Evolutionary conservation across 2,113 vertebrate genomes (phyloP), one percentile per base, ranked within the genome.

Genomic region (Cyanoderma ruficeps): DNA sequence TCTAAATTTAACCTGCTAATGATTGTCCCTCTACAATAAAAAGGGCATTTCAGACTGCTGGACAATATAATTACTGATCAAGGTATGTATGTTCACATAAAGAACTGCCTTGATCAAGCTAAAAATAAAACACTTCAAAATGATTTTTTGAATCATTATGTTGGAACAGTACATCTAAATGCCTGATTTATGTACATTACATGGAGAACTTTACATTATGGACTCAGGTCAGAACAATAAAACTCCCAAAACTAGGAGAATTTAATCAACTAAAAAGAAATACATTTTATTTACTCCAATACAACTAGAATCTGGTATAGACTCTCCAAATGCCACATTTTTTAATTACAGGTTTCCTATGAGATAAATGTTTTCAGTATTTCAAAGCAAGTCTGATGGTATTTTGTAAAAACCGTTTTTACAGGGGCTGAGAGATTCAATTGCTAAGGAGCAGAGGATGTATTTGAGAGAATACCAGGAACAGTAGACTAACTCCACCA

Each of bases 1-100:
- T 97, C 89, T 90, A 93, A 90, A 90, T 95, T 93, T 91, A 94
- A 96, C 67, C 83, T 79, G 89, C 56, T 96, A 96, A 92, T 91
- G 78, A 95, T 67, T 63, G 84, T 64, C 60, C 42, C 21, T 77
- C 71, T 72, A 59, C 83, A 91, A 72, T 42, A 94, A 94, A 74
- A 46, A 96, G 78, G 83, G 35, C 78, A 94, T 82, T 90, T 95
- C 35, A 63, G 89, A 60, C 72, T 91, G 82, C 56, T 74, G 94
- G 92, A 89, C 84, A 97, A 88, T 61, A 41, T 87, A 94, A 94
- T 95, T 94, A 94, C 75, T 93, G 52, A 91, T 82, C 57, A 90
- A 78, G 44, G 50, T 70, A 80, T 13, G 15, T 63, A 67, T 24
- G 57, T 67, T 92, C 88, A 76, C 68, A 63, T 35, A 83, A 89